phyloP scores from a whole-genome alignment of 2,888 invertebrate genomes.

The Drosophila mayaguana region DNA sequence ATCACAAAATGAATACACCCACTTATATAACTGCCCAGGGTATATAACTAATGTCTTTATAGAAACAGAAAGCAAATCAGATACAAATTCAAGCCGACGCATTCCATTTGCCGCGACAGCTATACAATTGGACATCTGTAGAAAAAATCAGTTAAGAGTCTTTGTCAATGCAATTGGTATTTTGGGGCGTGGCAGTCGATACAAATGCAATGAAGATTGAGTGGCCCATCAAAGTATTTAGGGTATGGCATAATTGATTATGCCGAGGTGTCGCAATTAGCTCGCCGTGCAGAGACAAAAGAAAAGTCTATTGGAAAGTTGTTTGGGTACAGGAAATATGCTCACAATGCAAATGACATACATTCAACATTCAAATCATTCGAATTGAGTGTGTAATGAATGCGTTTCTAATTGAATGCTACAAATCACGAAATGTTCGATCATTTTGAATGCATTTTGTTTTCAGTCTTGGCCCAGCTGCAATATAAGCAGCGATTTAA shows the following conservation, averaged over 20 bases:
- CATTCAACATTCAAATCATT: slow-evolving; percentile 31
- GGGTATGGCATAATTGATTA: slow-evolving; percentile 52
- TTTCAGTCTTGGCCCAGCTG: slow-evolving; percentile 23
- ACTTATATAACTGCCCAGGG: not conserved
- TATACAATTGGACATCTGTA: slow-evolving; percentile 32
- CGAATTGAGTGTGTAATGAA: slow-evolving; percentile 43
- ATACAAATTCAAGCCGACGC: slow-evolving; percentile 3
- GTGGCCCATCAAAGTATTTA: slow-evolving; percentile 18
- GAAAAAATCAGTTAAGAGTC: slow-evolving; percentile 39
- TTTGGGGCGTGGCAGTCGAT: slow-evolving; percentile 36
- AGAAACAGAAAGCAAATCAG: slow-evolving; percentile 7
- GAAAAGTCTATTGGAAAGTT: slow-evolving; percentile 60
- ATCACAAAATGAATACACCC: not conserved
- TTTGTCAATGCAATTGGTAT: slow-evolving; percentile 47
- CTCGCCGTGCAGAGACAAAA: slow-evolving; percentile 46
- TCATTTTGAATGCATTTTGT: slow-evolving; percentile 5
- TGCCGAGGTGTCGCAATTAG: slow-evolving; percentile 61
- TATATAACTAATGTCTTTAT: not conserved
- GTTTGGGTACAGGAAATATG: slow-evolving; percentile 47
- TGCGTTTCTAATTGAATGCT: slow-evolving; percentile 31
- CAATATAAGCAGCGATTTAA: slow-evolving; percentile 56
- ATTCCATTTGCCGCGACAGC: slow-evolving; percentile 42
- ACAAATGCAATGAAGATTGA: slow-evolving; percentile 60
- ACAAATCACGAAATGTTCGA: slow-evolving; percentile 21
- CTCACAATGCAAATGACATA: slow-evolving; percentile 37